Evolutionary conservation across 2,888 invertebrate species (phyloP).

Genomic region (Drosophila mercatorum): DNA sequence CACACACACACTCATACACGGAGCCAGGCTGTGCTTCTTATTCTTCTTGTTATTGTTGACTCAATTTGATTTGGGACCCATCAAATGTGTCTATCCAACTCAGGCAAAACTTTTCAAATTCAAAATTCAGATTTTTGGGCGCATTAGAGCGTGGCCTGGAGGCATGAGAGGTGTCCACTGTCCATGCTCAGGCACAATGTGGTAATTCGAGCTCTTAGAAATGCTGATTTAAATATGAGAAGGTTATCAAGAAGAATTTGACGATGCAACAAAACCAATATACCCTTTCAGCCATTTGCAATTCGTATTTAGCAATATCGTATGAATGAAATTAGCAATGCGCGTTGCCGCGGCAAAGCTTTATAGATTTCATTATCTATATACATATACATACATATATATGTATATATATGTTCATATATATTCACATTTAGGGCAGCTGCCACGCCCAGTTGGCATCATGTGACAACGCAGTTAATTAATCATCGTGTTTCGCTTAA

Average conservation of each 20-base stretch:
- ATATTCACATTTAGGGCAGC: background rate
- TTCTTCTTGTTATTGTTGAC: background rate
- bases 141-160: too few relatives aligned
- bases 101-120: background rate
- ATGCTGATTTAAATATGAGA: too few relatives aligned
- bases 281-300: background rate
- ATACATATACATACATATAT: background rate
- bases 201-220: background rate
- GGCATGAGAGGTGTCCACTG: background rate
- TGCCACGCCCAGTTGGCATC: slow-evolving; percentile 13
- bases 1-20: too few relatives aligned
- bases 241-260: too few relatives aligned
- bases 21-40: background rate
- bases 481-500: slow-evolving; percentile 39
- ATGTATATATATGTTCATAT: background rate
- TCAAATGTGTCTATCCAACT: background rate
- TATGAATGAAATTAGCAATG: slow-evolving; percentile 36
- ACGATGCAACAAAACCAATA: background rate
- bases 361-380: background rate
- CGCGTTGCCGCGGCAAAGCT: background rate
- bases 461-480: slow-evolving; percentile 42
- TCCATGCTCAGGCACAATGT: background rate
- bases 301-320: slow-evolving; percentile 10
- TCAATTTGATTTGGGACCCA: background rate
- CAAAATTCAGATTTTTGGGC: background rate